Evolutionary conservation across 2,113 vertebrate species (phyloP).

Genomic region (Austrofundulus limnaeus): DNA sequence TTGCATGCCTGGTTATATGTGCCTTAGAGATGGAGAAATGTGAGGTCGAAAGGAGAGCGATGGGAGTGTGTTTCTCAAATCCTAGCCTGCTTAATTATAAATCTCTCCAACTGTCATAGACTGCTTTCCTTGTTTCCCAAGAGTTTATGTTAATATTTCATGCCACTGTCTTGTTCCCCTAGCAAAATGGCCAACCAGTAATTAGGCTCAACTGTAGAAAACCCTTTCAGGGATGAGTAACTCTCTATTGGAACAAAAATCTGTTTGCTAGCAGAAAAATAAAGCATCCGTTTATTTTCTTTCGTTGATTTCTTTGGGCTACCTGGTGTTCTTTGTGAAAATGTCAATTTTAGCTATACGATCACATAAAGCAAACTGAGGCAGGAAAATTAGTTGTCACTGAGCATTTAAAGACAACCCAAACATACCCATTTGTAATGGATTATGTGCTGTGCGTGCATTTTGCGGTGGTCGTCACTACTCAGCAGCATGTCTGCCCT

Average conservation of each 20-base stretch:
- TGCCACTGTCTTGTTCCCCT: constrained; percentile 38
- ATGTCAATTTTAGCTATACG: not conserved
- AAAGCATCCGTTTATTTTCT: not conserved
- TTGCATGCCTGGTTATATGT: constrained; percentile 3
- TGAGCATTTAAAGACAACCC: constrained; percentile 13
- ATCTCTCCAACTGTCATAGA: constrained; percentile 71
- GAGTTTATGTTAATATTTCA: constrained; percentile 71
- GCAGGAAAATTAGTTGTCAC: not conserved
- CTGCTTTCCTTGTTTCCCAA: constrained; percentile 42
- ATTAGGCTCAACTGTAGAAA: constrained; percentile 50
- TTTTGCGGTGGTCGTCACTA: constrained; percentile 44
- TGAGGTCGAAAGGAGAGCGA: constrained; percentile 14
- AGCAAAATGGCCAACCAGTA: constrained; percentile 57
- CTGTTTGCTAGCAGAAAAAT: constrained; percentile 30
- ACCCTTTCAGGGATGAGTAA: constrained; percentile 23
- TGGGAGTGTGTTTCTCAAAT: constrained; percentile 57
- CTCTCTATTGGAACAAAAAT: constrained; percentile 26
- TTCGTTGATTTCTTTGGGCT: not conserved
- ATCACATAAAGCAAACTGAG: not conserved
- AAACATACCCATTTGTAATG: constrained; percentile 35
- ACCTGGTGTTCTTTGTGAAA: not conserved
- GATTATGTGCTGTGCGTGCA: constrained; percentile 35
- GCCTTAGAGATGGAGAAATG: constrained; percentile 4
- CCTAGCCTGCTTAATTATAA: constrained; percentile 77
- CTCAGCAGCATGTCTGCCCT: constrained; percentile 34